A percentile compares a stretch with the other conserved stretches of the same genome.
These are phyloP conservation scores for Micrasema longulum DNA, from an alignment of 1,140 invertebrate species.

Conservation along the genomic window DNA sequence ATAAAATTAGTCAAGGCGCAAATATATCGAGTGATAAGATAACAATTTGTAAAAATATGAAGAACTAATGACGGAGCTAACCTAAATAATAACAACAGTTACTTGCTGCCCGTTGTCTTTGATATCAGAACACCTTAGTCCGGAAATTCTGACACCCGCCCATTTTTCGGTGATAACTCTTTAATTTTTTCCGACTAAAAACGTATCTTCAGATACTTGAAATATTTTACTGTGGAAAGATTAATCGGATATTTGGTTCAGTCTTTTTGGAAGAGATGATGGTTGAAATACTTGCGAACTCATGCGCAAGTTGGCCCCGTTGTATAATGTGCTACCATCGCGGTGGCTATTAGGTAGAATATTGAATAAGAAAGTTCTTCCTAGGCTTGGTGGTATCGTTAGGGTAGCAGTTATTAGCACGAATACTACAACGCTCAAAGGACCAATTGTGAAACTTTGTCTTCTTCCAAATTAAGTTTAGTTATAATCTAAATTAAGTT, in stretches of 20 bases:
- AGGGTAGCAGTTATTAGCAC: background rate
- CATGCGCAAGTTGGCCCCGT: background rate
- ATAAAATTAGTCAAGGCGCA: background rate
- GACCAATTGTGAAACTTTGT: background rate
- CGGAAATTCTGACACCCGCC: background rate
- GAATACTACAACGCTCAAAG: background rate
- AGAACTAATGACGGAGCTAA: background rate
- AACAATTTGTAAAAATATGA: background rate
- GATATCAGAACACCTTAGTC: background rate
- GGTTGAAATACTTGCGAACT: background rate
- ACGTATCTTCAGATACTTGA: background rate
- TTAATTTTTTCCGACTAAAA: background rate
- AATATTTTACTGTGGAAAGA: background rate
- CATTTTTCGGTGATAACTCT: background rate
- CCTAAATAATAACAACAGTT: background rate
- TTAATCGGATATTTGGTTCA: background rate
- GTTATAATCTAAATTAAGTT: no score
- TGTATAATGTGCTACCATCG: background rate
- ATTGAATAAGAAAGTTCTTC: background rate
- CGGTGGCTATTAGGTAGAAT: conserved; percentile 4
- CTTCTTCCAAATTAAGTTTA: background rate
- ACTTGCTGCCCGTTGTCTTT: background rate
- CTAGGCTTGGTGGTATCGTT: background rate
- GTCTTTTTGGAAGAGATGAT: background rate
- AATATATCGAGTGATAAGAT: background rate